Evolutionary conservation across 2,113 vertebrate genomes (phyloP), one percentile per base, ranked within the genome.

Genomic region (Emberiza fucata): DNA sequence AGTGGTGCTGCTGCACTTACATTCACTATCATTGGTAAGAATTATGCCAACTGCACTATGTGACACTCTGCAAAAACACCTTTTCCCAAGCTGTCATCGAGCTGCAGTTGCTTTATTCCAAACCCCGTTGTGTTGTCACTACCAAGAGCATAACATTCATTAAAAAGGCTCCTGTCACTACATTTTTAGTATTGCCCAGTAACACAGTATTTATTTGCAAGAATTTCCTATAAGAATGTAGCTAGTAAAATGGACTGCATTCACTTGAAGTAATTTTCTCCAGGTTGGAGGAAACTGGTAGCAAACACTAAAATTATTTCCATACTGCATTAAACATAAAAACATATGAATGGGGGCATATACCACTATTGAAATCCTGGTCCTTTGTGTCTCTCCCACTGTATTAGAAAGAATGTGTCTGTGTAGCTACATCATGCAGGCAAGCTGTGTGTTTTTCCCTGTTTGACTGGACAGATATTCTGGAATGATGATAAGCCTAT

Each of bases 91-190:
- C 40, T 45, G 31, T 70, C 53, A 77, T 45, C 51, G 45, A 71
- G 6, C 68, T 88, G 71, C 47, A 90, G 19, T 37, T 61, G 40
- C 16, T 79, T 88, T 81, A 69, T 88, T 93, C 75, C 48, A 87
- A 71, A 71, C 17, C 11, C 50, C 0, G 0, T 12, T 29, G 27
- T 69, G 24, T 54, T 81, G 37, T 64, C 1, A 0, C 56, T 94
- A 68, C 42, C 51, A 68, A 66, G 42, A 86, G 47, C 29, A 9
- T 33, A 70, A 65, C 51, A 61, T 70, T 57, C 35, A 91, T 87
- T 82, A 35, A 82, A 84, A 95, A 63, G 24, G 29, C 27, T 77
- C 54, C 82, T 59, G 29, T 56, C 39, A 56, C 51, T 51, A 56
- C 39, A 47, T 69, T 81, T 81, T 60, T 25, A n/a, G 23, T 54